Percentiles rank a stretch among this genome's conserved stretches.
Conservation (phyloP, 2,113 vertebrate genomes). For the Thymallus thymallus region DNA sequence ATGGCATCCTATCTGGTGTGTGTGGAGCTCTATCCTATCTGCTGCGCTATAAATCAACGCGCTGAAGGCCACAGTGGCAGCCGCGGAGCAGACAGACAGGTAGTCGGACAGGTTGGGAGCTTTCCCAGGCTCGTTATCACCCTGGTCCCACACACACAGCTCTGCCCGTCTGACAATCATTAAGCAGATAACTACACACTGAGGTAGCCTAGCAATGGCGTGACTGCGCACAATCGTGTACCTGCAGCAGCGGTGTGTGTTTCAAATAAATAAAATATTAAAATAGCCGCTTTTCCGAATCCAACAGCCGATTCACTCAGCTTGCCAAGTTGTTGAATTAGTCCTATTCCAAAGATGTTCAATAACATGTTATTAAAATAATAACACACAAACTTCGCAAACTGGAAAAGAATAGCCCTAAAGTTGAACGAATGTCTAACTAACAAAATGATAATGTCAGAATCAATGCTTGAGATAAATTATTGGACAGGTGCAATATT, state of each 20-base stretch:
- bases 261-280: neutral
- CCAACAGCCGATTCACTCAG: no score
- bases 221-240: constrained; percentile 7
- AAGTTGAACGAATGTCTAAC: no score
- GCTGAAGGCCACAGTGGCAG: constrained; percentile 83
- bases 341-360: no score
- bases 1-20: no score
- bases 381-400: no score
- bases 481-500: no score
- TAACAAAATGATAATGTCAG: no score
- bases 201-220: constrained; percentile 5
- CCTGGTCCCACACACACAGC: constrained; percentile 11
- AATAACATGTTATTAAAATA: no score
- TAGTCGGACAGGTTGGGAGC: constrained; percentile 39
- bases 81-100: constrained; percentile 7
- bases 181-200: constrained; percentile 61
- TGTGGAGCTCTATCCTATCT: constrained; percentile 37
- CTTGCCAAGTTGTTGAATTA: no score
- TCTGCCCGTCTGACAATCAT: constrained; percentile 64
- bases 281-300: no score
- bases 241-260: neutral
- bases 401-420: no score
- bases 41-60: constrained; percentile 80
- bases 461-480: no score
- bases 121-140: constrained; percentile 77